A percentile compares a stretch with the other conserved stretches of the same genome.
Evolutionary conservation across 2,888 invertebrate species (phyloP).

Genomic region (Drosophila hamatofila): DNA sequence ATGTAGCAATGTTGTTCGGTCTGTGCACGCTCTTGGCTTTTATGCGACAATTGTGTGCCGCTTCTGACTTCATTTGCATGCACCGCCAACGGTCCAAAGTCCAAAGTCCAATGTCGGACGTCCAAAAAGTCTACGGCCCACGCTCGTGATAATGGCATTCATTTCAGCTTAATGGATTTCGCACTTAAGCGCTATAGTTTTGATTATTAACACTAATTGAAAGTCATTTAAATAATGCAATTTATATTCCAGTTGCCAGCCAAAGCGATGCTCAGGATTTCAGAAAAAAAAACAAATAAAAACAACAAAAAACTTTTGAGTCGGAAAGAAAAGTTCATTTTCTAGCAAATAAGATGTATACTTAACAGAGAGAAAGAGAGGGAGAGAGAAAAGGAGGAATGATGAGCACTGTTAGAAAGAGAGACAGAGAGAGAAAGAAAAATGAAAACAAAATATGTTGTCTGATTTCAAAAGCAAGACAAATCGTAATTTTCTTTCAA

Average conservation of each 20-base stretch:
- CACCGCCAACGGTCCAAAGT: constrained; percentile 50
- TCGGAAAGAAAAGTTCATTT: not conserved
- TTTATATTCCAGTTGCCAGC: constrained; percentile 45
- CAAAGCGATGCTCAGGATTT: constrained; percentile 28
- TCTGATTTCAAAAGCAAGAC: not conserved
- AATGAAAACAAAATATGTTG: not conserved
- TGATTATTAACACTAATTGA: constrained; percentile 77
- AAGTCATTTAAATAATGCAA: constrained; percentile 71
- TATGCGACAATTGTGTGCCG: constrained; percentile 53
- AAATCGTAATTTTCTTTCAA: not conserved
- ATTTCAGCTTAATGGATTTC: constrained; percentile 71
- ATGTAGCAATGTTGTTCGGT: constrained; percentile 37
- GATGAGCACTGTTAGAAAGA: not conserved
- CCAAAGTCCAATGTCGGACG: constrained; percentile 29
- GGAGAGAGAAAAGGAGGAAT: not conserved
- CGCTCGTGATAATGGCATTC: constrained; percentile 57
- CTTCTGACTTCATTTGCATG: constrained; percentile 67
- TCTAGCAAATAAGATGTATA: not conserved
- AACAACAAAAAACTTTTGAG: constrained; percentile 10
- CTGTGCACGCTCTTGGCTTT: constrained; percentile 53
- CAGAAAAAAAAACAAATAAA: constrained; percentile 22
- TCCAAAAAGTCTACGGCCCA: constrained; percentile 13
- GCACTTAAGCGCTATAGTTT: constrained; percentile 73
- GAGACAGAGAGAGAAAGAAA: not conserved
- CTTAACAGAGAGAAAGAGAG: not conserved